Conservation (phyloP, 2,797 vertebrate species). For the Ptychobarbus kaznakovi region DNA sequence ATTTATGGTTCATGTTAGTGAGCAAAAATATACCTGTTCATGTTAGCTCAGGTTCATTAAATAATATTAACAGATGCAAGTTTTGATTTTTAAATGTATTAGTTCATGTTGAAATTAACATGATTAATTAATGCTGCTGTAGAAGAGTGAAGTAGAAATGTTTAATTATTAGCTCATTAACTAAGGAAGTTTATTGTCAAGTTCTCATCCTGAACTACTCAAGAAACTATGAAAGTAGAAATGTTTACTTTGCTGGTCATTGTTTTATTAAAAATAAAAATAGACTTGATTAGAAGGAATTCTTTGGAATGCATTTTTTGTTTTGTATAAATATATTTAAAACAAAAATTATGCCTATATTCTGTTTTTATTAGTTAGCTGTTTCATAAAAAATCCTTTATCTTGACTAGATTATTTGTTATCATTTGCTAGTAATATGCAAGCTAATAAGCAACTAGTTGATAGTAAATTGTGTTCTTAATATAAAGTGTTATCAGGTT, state of each 20-base stretch:
- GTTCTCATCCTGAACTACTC: neutral
- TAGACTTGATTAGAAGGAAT: neutral
- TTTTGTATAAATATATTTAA: neutral
- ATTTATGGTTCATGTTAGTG: neutral
- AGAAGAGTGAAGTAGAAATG: neutral
- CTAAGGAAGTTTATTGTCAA: neutral
- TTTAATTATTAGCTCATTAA: neutral
- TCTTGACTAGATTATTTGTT: neutral
- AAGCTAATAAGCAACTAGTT: neutral
- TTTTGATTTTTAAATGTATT: neutral
- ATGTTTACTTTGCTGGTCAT: neutral
- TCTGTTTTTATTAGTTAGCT: neutral
- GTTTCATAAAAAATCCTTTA: neutral
- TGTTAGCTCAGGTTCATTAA: neutral
- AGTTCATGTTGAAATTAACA: neutral
- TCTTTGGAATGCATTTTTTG: neutral
- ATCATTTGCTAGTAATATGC: neutral
- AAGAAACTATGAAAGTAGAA: neutral
- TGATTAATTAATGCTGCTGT: neutral
- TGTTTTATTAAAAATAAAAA: neutral
- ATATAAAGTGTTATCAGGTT: neutral
- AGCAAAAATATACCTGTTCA: neutral
- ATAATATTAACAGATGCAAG: neutral
- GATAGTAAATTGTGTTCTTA: neutral
- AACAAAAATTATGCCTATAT: neutral